phyloP scores from a whole-genome alignment of 2,113 vertebrate species.

The Phaetusa simplex region DNA sequence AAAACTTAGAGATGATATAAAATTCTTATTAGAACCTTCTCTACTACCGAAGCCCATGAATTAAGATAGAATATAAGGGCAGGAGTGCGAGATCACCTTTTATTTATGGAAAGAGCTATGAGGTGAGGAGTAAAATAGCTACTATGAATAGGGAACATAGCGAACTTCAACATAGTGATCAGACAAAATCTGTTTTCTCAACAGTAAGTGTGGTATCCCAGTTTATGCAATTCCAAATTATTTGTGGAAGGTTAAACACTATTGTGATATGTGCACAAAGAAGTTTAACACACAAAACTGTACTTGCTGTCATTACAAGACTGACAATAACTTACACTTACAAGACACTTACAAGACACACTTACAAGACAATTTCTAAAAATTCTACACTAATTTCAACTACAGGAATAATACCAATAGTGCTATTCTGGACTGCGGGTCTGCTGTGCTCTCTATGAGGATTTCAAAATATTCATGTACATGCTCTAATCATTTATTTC shows the following conservation, averaged over 20 bases:
- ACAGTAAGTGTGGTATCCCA: neutral
- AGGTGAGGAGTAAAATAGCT: neutral
- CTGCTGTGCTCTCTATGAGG: neutral
- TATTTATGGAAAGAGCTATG: neutral
- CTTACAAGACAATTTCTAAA: neutral
- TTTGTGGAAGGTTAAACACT: neutral
- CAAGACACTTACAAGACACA: too few relatives aligned
- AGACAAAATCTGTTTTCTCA: neutral
- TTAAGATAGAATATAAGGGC: neutral
- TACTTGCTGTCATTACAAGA: neutral
- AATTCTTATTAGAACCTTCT: neutral
- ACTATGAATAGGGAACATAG: neutral
- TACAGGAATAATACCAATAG: neutral
- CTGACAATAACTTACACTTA: neutral
- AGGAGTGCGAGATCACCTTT: rapidly evolving
- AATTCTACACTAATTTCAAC: neutral
- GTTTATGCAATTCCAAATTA: neutral
- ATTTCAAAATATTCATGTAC: neutral
- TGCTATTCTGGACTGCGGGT: neutral
- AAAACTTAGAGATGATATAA: neutral
- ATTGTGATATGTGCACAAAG: neutral
- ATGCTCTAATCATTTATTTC: neutral
- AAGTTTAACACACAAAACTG: neutral
- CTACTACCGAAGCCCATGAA: neutral
- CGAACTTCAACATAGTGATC: neutral